Base-by-base conservation (phyloP, 2,113 vertebrate genomes). In the Psophia crepitans region DNA sequence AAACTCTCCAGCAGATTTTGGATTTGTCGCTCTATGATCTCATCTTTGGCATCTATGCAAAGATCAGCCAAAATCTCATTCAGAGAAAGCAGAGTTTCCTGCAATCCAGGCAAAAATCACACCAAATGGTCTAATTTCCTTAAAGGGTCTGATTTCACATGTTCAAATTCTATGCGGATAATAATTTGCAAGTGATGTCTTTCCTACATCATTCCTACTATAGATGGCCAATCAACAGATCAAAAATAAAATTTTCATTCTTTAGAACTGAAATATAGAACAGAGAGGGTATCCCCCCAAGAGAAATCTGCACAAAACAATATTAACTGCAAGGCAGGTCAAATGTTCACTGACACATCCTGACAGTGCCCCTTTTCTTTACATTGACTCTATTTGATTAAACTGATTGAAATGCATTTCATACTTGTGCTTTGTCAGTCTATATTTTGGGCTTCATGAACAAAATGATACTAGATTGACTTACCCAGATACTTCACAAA, bases 391-490 rank as follows among this genome's bases (percentile, higher is more conserved):
- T 75, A 82, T 95, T 95, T 97, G 97, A 97, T 95, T 97, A 95
- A 96, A 96, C 80, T 91, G 94, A 97, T 97, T 96, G 97, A 97
- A 97, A 97, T 85, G 94, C 96, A 95, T 96, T 97, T 93, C 94
- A 87, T 95, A 93, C 86, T 97, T 94, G 97, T 94, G 97, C 94
- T 97, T 96, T 97, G 97, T 97, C 97, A 97, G 92, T 90, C 96
- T 92, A 85, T 93, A 95, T 97, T 95, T 95, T 87, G 94, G 86
- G 80, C 80, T 96, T 89, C 66, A 65, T 96, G 95, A 97, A 76
- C 89, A 97, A 96, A 97, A 97, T 95, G 49, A 95, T 95, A 82
- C 86, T 95, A 95, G 96, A 95, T 96, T 97, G 95, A 95, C 92
- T 97, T 96, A 97, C 77, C 84, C 95, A 97, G 94, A 95, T 97